These are phyloP conservation scores for Luscinia megarhynchos DNA, from an alignment of 2,797 vertebrate genomes.

Conservation along the genomic window DNA sequence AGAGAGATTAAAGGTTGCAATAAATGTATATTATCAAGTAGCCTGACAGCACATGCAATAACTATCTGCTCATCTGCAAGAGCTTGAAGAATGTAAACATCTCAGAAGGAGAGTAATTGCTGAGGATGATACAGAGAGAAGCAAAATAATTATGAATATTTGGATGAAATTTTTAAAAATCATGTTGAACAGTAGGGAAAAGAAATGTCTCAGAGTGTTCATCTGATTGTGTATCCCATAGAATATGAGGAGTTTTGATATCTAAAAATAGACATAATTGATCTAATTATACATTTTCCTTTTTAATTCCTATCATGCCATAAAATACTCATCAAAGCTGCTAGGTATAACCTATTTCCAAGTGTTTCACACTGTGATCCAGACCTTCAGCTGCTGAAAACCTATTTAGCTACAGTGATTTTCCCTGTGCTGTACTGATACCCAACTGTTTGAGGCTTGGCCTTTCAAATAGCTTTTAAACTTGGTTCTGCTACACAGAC, in stretches of 20 bases:
- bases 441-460: background rate
- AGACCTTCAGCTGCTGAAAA: constrained; percentile 32
- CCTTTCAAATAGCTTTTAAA: background rate
- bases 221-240: constrained; percentile 25
- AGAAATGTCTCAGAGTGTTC: background rate
- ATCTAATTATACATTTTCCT: constrained; percentile 30
- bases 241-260: constrained; percentile 20
- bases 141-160: constrained; percentile 18
- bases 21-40: background rate
- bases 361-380: constrained; percentile 9
- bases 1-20: background rate
- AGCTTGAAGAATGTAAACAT: constrained; percentile 28
- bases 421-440: background rate
- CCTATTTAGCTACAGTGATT: background rate
- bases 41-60: background rate
- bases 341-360: background rate
- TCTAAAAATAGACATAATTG: constrained; percentile 44
- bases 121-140: constrained; percentile 3
- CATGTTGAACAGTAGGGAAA: constrained; percentile 12
- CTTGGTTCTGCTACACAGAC: background rate
- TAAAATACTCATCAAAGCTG: constrained; percentile 31
- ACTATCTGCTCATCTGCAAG: background rate
- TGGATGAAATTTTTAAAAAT: background rate
- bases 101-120: constrained; percentile 49
- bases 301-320: background rate